Conservation (phyloP, 2,888 invertebrate genomes). For the Oxystoma pomonae region DNA sequence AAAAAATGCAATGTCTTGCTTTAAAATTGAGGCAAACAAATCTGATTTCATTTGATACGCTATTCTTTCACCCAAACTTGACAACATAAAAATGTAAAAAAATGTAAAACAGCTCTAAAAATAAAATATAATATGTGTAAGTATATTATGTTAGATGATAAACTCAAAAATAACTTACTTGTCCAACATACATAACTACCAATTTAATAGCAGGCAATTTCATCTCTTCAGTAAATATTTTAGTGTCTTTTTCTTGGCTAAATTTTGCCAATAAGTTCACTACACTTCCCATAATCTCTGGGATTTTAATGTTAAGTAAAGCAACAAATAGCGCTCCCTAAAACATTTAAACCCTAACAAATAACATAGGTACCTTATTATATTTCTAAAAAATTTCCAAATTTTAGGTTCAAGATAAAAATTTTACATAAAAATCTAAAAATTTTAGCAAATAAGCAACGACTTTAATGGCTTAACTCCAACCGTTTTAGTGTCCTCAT, state of each 20-base stretch:
- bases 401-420: too few relatives aligned
- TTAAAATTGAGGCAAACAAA: constrained; percentile 76
- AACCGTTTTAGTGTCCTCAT: too few relatives aligned
- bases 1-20: constrained; percentile 88
- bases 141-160: neutral
- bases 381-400: too few relatives aligned
- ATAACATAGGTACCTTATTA: too few relatives aligned
- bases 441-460: too few relatives aligned
- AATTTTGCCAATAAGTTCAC: constrained; percentile 72
- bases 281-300: constrained; percentile 75
- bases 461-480: too few relatives aligned
- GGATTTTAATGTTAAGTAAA: constrained; percentile 84
- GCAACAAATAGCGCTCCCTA: constrained; percentile 88
- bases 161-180: constrained; percentile 52
- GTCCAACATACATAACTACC: constrained; percentile 64
- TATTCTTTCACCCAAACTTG: constrained; percentile 84
- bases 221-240: constrained; percentile 58
- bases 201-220: constrained; percentile 64
- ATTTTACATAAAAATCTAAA: too few relatives aligned
- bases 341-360: too few relatives aligned
- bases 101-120: constrained; percentile 74
- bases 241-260: constrained; percentile 48
- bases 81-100: constrained; percentile 80
- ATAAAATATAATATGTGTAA: constrained; percentile 34
- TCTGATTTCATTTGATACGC: constrained; percentile 77